These are phyloP conservation scores for Eulemur coronatus DNA, from an alignment of 2,797 vertebrate species.

Conservation along the genomic window DNA sequence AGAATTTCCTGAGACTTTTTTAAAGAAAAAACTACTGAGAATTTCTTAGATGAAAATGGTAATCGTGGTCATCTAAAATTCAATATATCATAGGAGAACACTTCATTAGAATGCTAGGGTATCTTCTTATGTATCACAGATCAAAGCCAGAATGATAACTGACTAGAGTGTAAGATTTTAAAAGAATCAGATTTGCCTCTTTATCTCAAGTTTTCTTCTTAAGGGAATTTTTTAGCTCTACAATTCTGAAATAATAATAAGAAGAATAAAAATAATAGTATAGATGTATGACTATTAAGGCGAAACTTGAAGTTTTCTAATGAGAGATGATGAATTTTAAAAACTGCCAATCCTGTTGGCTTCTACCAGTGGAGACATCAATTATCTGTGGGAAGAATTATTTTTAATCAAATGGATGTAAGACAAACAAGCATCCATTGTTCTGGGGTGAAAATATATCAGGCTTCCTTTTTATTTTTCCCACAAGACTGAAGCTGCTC, in stretches of 20 bases:
- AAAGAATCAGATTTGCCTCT: constrained; percentile 25
- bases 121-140: not conserved
- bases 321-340: constrained; percentile 43
- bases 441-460: not conserved
- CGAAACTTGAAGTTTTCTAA: constrained; percentile 53
- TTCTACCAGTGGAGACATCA: constrained; percentile 21
- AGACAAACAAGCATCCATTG: not conserved
- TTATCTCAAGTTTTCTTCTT: constrained; percentile 43
- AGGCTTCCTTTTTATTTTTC: not conserved
- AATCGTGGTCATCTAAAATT: constrained; percentile 22
- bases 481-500: not conserved
- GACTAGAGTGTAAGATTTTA: not conserved
- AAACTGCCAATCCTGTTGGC: not conserved
- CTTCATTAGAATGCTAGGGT: not conserved
- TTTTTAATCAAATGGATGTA: constrained; percentile 8
- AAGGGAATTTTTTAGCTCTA: constrained; percentile 17
- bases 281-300: not conserved
- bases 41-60: constrained; percentile 13
- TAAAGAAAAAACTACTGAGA: not conserved
- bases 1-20: constrained; percentile 24
- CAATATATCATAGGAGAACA: not conserved
- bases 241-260: constrained; percentile 52
- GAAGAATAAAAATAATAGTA: constrained; percentile 44
- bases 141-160: constrained; percentile 10
- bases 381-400: not conserved